Conservation (phyloP, 2,888 invertebrate genomes). For the Cordylochernes scorpioides region DNA sequence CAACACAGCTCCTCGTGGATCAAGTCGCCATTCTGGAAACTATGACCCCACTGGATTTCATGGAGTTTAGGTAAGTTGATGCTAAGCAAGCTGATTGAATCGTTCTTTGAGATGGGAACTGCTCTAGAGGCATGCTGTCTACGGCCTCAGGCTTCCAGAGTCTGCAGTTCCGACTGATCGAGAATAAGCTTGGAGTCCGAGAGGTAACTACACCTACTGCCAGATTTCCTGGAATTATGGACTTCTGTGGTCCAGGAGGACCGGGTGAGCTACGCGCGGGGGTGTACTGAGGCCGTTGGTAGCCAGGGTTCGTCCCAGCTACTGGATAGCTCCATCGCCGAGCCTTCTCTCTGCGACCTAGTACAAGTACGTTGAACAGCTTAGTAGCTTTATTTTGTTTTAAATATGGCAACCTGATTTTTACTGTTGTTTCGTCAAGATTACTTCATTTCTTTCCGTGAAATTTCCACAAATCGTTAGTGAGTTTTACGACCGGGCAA, state of each 20-base stretch:
- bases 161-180: conserved; percentile 73
- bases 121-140: conserved; percentile 45
- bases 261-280: conserved; percentile 74
- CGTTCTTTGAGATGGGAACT: neutral
- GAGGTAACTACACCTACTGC: conserved; percentile 27
- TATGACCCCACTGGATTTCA: conserved; percentile 94
- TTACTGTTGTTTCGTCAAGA: too few relatives aligned
- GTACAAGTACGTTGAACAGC: conserved; percentile 32
- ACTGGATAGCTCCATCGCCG: too few relatives aligned
- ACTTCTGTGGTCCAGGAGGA: conserved; percentile 33
- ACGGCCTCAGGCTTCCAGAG: conserved; percentile 97
- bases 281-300: too few relatives aligned
- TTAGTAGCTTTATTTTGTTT: too few relatives aligned
- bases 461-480: too few relatives aligned
- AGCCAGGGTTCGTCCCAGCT: too few relatives aligned
- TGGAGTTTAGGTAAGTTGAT: conserved; percentile 45
- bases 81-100: neutral
- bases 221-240: too few relatives aligned
- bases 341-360: conserved; percentile 55
- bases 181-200: conserved; percentile 53
- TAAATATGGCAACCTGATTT: too few relatives aligned
- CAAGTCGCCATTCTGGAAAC: conserved; percentile 93
- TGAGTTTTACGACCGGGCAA: too few relatives aligned
- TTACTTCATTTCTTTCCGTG: too few relatives aligned
- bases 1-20: conserved; percentile 57